Conservation (phyloP, 2,797 vertebrate genomes). For the Acropternis orthonyx region DNA sequence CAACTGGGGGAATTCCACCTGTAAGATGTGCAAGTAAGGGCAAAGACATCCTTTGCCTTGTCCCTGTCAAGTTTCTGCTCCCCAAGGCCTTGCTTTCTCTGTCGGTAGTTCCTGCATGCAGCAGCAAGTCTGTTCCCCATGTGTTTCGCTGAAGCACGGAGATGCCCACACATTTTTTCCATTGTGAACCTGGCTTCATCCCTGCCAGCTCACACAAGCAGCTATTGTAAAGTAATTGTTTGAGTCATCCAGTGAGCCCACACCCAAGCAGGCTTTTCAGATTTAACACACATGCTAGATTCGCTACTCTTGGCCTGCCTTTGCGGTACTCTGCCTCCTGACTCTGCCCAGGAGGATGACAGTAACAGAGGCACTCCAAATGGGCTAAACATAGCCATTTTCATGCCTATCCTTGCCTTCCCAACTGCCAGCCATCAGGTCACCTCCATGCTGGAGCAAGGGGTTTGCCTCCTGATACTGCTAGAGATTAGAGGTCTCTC, state of each 20-base stretch:
- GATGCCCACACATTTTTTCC: conserved; percentile 68
- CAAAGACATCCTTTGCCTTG: conserved; percentile 52
- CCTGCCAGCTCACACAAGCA: conserved; percentile 51
- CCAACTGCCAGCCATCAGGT: neutral
- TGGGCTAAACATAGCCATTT: neutral
- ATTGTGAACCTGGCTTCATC: conserved; percentile 60
- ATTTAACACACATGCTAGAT: conserved; percentile 8
- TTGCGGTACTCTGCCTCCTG: neutral
- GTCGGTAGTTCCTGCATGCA: conserved; percentile 50
- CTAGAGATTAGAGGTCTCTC: neutral
- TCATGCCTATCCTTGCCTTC: neutral
- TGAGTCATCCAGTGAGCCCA: conserved; percentile 56
- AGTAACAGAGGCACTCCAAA: neutral
- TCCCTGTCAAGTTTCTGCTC: conserved; percentile 60
- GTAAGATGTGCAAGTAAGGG: conserved; percentile 56
- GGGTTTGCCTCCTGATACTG: neutral
- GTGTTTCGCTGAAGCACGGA: neutral
- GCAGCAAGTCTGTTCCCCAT: conserved; percentile 32
- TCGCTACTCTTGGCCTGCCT: neutral
- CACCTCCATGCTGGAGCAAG: neutral
- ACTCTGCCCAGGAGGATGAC: neutral
- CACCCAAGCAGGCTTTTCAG: conserved; percentile 40
- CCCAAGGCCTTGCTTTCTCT: conserved; percentile 64
- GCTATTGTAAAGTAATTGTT: conserved; percentile 62
- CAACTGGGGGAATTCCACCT: conserved; percentile 63